These are phyloP conservation scores for Chiloscyllium plagiosum DNA, from an alignment of 2,113 vertebrate species.

Conservation along the genomic window DNA sequence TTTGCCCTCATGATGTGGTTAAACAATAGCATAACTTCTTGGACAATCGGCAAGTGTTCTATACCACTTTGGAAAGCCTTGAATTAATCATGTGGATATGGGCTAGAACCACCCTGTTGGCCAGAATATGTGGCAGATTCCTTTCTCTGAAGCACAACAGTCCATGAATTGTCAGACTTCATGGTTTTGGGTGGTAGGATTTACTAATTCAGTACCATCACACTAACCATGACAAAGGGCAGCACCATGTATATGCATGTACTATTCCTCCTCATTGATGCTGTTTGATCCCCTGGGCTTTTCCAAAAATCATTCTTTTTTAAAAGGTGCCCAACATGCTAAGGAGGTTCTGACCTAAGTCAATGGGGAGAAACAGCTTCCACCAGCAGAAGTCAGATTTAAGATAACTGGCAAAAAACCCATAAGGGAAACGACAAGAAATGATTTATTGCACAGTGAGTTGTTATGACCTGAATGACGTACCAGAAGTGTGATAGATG, in stretches of 20 bases:
- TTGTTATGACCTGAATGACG: neutral
- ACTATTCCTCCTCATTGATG: neutral
- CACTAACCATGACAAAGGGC: neutral
- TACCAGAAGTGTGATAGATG: neutral
- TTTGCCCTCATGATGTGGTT: neutral
- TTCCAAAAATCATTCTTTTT: neutral
- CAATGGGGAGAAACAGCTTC: neutral
- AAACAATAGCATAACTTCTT: neutral
- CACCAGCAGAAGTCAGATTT: neutral
- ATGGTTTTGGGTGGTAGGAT: neutral
- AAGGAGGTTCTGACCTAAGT: neutral
- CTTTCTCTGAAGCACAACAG: neutral
- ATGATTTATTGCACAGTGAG: neutral
- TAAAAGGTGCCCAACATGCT: neutral
- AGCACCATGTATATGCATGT: neutral
- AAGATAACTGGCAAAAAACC: neutral
- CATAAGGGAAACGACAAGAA: neutral
- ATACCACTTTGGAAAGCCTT: neutral
- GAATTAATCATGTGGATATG: neutral
- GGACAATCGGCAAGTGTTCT: neutral
- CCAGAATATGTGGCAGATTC: neutral
- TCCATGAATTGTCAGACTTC: neutral
- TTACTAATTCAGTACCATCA: neutral
- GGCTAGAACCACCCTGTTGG: neutral
- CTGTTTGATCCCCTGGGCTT: neutral